phyloP scores from a whole-genome alignment of 2,888 invertebrate species.

The Neoitamus cyanurus region DNA sequence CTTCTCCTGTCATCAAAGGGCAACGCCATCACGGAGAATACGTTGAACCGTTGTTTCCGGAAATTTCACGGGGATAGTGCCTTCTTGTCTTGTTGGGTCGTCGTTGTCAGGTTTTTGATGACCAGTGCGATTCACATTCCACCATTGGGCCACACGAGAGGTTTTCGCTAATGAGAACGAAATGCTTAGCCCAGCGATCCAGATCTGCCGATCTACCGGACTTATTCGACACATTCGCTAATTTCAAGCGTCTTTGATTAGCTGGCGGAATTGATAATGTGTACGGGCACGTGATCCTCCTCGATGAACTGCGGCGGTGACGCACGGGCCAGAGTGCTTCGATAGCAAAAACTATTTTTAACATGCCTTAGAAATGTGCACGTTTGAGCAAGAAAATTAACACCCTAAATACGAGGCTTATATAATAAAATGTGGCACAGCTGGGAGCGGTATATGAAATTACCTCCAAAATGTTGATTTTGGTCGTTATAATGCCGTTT shows the following conservation, averaged over 20 bases:
- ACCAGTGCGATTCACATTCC: conserved; percentile 33
- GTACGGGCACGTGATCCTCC: not conserved
- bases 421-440: not conserved
- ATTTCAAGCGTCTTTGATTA: conserved; percentile 1
- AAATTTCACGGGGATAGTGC: conserved; percentile 24
- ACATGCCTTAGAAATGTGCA: not conserved
- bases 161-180: not conserved
- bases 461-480: too few species aligned
- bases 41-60: conserved; percentile 45
- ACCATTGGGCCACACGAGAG: not conserved
- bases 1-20: conserved; percentile 34
- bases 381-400: not conserved
- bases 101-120: conserved; percentile 22
- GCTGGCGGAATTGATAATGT: not conserved
- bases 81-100: not conserved
- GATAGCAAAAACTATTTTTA: not conserved
- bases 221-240: not conserved
- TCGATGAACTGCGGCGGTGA: not conserved
- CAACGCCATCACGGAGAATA: conserved; percentile 40
- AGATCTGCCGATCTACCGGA: not conserved
- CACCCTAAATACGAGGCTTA: not conserved
- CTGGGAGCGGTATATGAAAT: too few species aligned
- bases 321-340: not conserved
- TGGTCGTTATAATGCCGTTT: too few species aligned
- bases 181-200: not conserved